phyloP scores from a whole-genome alignment of 2,113 vertebrate species.

The Strix aluco region DNA sequence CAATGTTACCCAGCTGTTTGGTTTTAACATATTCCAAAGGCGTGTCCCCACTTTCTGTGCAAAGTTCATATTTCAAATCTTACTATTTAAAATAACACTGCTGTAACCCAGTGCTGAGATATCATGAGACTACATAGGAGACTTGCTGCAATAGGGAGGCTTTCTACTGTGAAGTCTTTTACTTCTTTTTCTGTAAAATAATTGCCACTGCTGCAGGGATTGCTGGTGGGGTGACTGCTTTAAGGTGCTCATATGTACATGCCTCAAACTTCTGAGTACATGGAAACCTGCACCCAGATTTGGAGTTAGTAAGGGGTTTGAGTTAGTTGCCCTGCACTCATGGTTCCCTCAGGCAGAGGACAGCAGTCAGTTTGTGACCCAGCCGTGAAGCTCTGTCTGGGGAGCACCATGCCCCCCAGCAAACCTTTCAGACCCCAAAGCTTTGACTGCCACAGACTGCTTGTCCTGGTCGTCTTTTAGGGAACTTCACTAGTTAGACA shows the following conservation, averaged over 20 bases:
- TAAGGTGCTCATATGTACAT: background rate
- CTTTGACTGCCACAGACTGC: background rate
- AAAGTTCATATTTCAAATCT: background rate
- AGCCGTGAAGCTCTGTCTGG: background rate
- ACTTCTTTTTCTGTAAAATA: background rate
- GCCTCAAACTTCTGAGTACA: background rate
- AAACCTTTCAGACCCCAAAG: background rate
- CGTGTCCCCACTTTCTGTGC: background rate
- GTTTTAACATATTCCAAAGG: background rate
- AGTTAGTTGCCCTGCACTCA: accelerated
- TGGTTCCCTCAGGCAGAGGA: background rate
- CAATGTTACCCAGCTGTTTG: background rate
- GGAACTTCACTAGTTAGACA: background rate
- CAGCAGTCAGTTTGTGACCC: background rate
- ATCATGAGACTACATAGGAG: background rate
- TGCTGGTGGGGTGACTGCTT: background rate
- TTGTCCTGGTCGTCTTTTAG: background rate
- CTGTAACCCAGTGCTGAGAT: background rate
- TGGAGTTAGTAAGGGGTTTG: background rate
- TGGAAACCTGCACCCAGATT: background rate
- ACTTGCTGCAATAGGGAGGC: background rate
- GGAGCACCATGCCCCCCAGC: accelerated
- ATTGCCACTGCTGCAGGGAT: background rate
- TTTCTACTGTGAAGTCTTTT: background rate
- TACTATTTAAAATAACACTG: background rate